These are phyloP conservation scores for Carollia perspicillata DNA, from an alignment of 2,113 vertebrate species.

Conservation along the genomic window DNA sequence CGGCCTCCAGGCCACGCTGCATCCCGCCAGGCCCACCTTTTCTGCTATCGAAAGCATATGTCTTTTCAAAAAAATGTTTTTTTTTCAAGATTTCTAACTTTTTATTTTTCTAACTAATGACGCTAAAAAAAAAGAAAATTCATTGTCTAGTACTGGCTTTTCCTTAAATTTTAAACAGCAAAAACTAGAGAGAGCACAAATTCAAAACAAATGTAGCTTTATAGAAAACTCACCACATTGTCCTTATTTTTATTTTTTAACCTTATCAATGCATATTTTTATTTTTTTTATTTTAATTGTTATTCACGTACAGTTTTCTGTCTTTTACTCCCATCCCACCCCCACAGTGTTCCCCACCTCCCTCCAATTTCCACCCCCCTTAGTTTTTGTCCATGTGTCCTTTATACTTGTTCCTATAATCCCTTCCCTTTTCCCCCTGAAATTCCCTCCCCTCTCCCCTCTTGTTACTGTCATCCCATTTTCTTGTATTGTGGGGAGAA, in stretches of 20 bases:
- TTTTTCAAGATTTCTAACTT: not conserved
- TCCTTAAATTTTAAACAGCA: not conserved
- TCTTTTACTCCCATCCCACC: too few relatives aligned
- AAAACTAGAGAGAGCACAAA: not conserved
- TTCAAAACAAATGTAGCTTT: constrained; percentile 35
- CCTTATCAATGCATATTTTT: too few relatives aligned
- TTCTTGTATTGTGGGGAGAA: too few relatives aligned
- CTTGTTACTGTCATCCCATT: too few relatives aligned
- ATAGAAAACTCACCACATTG: not conserved
- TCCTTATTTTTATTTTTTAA: not conserved
- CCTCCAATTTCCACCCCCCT: too few relatives aligned
- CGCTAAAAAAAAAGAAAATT: constrained; percentile 9
- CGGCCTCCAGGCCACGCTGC: not conserved
- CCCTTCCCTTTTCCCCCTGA: too few relatives aligned
- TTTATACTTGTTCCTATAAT: too few relatives aligned
- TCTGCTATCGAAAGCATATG: not conserved
- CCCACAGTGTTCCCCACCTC: too few relatives aligned
- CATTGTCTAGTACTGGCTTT: not conserved
- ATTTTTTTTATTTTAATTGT: too few relatives aligned
- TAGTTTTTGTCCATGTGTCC: too few relatives aligned
- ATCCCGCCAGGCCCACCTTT: not conserved
- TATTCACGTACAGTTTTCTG: too few relatives aligned
- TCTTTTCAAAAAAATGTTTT: not conserved
- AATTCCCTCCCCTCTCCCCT: too few relatives aligned
- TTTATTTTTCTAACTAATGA: constrained; percentile 29